phyloP scores from a whole-genome alignment of 2,888 invertebrate species.

The Schrankia costaestrigalis region DNA sequence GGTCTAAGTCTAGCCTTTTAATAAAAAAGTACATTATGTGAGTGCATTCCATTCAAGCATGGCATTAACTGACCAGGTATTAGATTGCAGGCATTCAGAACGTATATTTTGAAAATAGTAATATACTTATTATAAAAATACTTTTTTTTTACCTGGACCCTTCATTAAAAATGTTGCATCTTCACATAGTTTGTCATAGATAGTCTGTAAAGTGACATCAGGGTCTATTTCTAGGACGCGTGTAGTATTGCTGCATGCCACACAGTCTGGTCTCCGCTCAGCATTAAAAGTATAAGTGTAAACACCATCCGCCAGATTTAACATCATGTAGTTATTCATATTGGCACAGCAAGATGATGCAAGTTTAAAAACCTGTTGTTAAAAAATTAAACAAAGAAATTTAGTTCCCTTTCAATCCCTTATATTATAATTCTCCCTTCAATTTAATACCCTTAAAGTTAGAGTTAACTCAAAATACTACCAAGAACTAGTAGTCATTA shows the following conservation, averaged over 20 bases:
- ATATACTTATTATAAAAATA: background rate
- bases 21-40: too few relatives aligned
- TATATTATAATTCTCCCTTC: too few relatives aligned
- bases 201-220: conserved; percentile 85
- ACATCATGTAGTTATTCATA: conserved; percentile 97
- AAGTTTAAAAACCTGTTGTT: conserved; percentile 93
- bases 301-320: conserved; percentile 97
- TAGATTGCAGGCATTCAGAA: too few relatives aligned
- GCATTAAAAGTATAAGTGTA: conserved; percentile 97
- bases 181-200: conserved; percentile 90
- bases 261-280: conserved; percentile 91
- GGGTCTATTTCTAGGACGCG: conserved; percentile 81
- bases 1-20: too few relatives aligned
- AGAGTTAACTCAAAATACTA: too few relatives aligned
- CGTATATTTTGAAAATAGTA: too few relatives aligned
- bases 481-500: too few relatives aligned
- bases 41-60: too few relatives aligned
- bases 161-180: conserved; percentile 92
- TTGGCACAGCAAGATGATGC: conserved; percentile 95
- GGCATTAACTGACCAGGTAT: too few relatives aligned
- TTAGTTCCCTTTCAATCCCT: too few relatives aligned
- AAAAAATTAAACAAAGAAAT: too few relatives aligned
- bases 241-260: conserved; percentile 91
- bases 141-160: conserved; percentile 83
- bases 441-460: too few relatives aligned